Percentiles rank a stretch among this genome's conserved stretches.
phyloP scores from a whole-genome alignment of 1,140 invertebrate species.

The Hetaerina americana region DNA sequence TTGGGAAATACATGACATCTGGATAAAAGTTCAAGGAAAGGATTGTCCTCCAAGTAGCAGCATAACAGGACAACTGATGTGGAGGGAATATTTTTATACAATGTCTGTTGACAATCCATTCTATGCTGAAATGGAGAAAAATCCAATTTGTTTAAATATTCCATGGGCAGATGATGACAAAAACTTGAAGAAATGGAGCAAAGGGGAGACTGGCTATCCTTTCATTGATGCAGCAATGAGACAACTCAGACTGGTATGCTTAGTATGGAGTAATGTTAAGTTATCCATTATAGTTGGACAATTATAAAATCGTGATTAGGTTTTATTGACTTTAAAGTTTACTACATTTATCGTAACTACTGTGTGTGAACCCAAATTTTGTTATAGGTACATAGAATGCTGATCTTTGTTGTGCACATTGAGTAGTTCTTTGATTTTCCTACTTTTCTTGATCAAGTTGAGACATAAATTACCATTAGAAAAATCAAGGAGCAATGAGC shows the following conservation, averaged over 20 bases:
- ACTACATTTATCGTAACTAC: too few relatives aligned
- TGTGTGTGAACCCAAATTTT: too few relatives aligned
- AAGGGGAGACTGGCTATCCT: conserved; percentile 58
- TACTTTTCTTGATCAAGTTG: too few relatives aligned
- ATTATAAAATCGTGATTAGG: too few relatives aligned
- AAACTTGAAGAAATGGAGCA: conserved; percentile 41
- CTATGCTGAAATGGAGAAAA: conserved; percentile 53
- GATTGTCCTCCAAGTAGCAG: conserved; percentile 27
- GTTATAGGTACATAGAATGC: too few relatives aligned
- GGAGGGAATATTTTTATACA: conserved; percentile 68
- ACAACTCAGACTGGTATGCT: conserved; percentile 34
- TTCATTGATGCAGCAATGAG: conserved; percentile 64
- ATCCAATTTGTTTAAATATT: conserved; percentile 59
- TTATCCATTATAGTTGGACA: too few relatives aligned
- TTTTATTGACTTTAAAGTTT: too few relatives aligned
- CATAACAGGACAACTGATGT: conserved; percentile 53
- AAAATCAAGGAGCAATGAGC: too few relatives aligned
- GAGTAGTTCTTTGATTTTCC: too few relatives aligned
- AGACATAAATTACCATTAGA: too few relatives aligned
- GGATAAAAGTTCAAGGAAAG: conserved; percentile 36
- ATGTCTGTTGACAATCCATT: conserved; percentile 51
- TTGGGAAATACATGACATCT: conserved; percentile 47
- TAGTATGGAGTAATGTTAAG: too few relatives aligned
- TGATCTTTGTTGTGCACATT: too few relatives aligned
- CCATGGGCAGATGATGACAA: conserved; percentile 49